A percentile compares a stretch with the other conserved stretches of the same genome.
Conservation (phyloP, 2,888 invertebrate genomes). For the Callosobruchus maculatus region DNA sequence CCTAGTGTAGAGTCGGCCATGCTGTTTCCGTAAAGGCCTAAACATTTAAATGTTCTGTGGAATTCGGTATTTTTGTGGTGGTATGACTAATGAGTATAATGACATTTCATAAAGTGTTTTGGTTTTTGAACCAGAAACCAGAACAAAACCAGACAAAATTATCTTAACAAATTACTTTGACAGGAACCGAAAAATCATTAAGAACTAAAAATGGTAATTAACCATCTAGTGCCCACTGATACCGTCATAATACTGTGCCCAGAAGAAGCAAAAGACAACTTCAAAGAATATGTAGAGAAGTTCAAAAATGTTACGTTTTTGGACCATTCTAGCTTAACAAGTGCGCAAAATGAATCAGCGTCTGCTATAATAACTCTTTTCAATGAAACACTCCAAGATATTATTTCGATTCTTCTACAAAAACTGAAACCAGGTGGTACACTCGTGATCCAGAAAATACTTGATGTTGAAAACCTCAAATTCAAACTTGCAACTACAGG, state of each 20-base stretch:
- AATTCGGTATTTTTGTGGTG: too few relatives aligned
- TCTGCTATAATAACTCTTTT: slow-evolving; percentile 5
- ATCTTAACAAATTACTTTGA: too few relatives aligned
- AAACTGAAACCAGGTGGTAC: slow-evolving; percentile 34
- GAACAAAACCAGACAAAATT: too few relatives aligned
- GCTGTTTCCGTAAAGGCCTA: too few relatives aligned
- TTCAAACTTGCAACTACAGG: slow-evolving; percentile 41
- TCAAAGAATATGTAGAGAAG: neutral
- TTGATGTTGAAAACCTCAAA: slow-evolving; percentile 28
- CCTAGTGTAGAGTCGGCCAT: too few relatives aligned
- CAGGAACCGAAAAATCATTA: too few relatives aligned
- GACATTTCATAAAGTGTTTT: too few relatives aligned
- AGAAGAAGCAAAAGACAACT: neutral
- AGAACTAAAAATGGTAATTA: neutral
- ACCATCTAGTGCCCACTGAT: neutral
- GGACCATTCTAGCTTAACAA: neutral
- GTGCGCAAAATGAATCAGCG: slow-evolving; percentile 6
- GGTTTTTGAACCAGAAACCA: too few relatives aligned
- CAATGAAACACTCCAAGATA: neutral
- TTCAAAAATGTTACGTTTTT: neutral
- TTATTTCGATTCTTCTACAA: slow-evolving; percentile 11
- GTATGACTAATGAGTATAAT: too few relatives aligned
- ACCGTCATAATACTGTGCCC: neutral
- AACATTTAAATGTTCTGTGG: too few relatives aligned
- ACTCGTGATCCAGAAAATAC: slow-evolving; percentile 24